Conservation (phyloP, 2,797 vertebrate species). For the Oreonectes daqikongensis region DNA sequence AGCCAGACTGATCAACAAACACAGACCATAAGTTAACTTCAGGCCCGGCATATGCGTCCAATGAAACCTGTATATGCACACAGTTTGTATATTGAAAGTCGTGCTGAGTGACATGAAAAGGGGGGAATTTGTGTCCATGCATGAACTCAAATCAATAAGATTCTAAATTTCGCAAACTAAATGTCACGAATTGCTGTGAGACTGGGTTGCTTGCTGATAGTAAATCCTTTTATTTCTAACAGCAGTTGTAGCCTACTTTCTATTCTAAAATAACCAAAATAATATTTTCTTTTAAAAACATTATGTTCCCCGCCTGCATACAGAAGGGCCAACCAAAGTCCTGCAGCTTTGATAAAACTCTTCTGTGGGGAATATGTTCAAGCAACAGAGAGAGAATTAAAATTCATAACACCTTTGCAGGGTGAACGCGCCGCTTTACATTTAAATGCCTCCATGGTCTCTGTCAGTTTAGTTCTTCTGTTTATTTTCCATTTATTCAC, state of each 20-base stretch:
- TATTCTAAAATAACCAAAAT: not conserved
- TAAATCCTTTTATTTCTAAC: not conserved
- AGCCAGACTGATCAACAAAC: too few species aligned
- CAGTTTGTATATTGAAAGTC: too few species aligned
- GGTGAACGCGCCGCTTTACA: constrained; percentile 12
- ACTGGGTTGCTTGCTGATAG: too few species aligned
- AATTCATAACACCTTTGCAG: constrained; percentile 19
- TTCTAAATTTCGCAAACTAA: too few species aligned
- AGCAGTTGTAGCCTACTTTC: not conserved
- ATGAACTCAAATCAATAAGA: too few species aligned
- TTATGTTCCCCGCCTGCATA: not conserved
- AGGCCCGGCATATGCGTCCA: too few species aligned
- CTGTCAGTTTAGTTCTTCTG: not conserved
- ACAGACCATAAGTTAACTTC: too few species aligned
- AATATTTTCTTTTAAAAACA: not conserved
- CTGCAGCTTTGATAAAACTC: constrained; percentile 6
- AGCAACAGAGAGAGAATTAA: not conserved
- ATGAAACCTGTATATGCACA: too few species aligned
- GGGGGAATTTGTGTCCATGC: too few species aligned
- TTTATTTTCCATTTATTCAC: constrained; percentile 31
- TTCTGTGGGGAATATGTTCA: constrained; percentile 19
- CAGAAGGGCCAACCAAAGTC: not conserved
- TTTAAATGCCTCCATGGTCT: not conserved
- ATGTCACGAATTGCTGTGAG: too few species aligned
- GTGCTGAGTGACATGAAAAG: too few species aligned